Evolutionary conservation across 2,888 invertebrate species (phyloP), one percentile per base, ranked within the genome.

Genomic region (Chrysodeixis includens): DNA sequence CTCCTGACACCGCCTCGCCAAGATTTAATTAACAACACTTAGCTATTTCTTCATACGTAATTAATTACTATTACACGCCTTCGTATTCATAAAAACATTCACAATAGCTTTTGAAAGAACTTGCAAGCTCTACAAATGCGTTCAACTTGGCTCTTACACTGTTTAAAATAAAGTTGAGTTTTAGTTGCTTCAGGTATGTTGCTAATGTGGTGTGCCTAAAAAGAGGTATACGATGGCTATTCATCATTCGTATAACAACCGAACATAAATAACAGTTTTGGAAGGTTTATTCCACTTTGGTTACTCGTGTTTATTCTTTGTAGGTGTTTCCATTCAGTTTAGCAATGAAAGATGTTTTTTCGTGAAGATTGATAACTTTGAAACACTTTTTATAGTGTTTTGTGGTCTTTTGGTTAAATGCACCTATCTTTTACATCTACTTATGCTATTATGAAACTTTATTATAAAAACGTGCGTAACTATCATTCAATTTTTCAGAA

Each of bases 241-340:
- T 86, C 88, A 91, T 92, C 92, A 92, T 90, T 86, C 78, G 70
- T 83, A 87, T 86, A 88, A 89, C 86, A 89, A 86, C 85, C 74
- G 79, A 86, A 83, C 86, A 88, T 92, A 90, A 92, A 92, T 92
- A 87, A 88, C 84, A 86, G 83, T 85, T 87, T 86, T 87, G 72
- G 85, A 72, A 53, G 82, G 81, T 86, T 76, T 81, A 73, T 86
- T 88, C 86, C 79, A 74, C 86, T 89, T 88, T 79, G 85, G 56
- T 60, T 30, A 49, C 26, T 54, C 61, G 56, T 30, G 61, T 72
- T 73, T 32, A 51, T 70, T 54, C 69, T 67, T 56, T 56, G 54
- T 56, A 54, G 16, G 22, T 54, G 6, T 56, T 56, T 66, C 40
- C 30, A 44, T 53, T 22, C 12, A 52, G 20, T 59, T 59, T 53